Conservation (phyloP, 1,140 invertebrate genomes). For the Zaprionus kolodkinae region DNA sequence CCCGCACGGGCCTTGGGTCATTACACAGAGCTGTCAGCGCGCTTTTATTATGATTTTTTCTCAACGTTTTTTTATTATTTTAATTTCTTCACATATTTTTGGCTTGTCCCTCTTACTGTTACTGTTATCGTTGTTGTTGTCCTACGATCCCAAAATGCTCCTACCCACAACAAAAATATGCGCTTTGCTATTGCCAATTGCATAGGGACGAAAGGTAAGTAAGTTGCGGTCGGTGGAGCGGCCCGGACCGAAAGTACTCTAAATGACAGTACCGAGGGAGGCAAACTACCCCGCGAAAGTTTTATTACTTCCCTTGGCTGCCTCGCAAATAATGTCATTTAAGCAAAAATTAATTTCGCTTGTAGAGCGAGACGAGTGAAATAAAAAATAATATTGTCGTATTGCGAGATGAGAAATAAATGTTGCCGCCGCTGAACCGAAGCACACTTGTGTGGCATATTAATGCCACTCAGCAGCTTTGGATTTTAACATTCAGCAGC, state of each 20-base stretch:
- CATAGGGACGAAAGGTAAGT: conserved; percentile 55
- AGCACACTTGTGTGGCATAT: conserved; percentile 45
- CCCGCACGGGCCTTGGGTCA: conserved; percentile 65
- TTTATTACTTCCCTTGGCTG: conserved; percentile 68
- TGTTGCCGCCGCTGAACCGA: conserved; percentile 19
- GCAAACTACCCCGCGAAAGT: conserved; percentile 49
- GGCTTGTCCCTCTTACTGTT: conserved; percentile 27
- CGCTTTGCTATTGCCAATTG: conserved; percentile 36
- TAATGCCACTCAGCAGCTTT: conserved; percentile 45
- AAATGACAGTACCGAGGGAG: background rate
- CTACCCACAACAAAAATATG: conserved; percentile 19
- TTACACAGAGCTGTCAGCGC: conserved; percentile 60
- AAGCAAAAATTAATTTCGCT: conserved; percentile 72
- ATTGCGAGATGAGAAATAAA: conserved; percentile 48
- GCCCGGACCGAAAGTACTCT: background rate
- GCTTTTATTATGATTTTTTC: conserved; percentile 68
- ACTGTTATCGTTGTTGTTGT: conserved; percentile 43
- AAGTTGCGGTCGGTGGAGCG: conserved; percentile 7
- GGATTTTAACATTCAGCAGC: conserved; percentile 44
- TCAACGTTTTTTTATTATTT: conserved; percentile 53
- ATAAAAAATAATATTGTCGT: conserved; percentile 67
- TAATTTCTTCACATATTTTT: conserved; percentile 73
- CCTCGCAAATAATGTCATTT: conserved; percentile 70
- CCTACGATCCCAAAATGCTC: conserved; percentile 22
- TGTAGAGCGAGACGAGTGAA: conserved; percentile 47